Base-by-base conservation (phyloP, 2,888 invertebrate species). In the Auanema freiburgensis region DNA sequence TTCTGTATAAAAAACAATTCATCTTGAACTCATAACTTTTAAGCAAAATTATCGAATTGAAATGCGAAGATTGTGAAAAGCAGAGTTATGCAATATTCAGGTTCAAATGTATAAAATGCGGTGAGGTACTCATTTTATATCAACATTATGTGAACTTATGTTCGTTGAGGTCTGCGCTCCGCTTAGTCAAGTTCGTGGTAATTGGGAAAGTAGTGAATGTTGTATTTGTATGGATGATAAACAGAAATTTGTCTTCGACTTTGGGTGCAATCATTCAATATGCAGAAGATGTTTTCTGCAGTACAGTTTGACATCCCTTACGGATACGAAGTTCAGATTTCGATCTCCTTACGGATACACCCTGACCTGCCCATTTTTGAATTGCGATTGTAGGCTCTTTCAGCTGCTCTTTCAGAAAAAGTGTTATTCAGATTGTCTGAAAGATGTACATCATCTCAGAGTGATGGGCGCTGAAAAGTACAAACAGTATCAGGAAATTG, bases 401-500 rank as follows among this genome's bases (percentile, higher is more conserved):
- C n/a, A n/a, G n/a, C n/a, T n/a, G n/a, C n/a, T n/a, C n/a, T n/a
- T n/a, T n/a, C n/a, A n/a, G n/a, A n/a, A n/a, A n/a, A n/a, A n/a
- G n/a, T n/a, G n/a, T n/a, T n/a, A n/a, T n/a, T n/a, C 52, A 72
- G 74, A 59, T 60, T 61, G 62, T 14, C 67, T 79, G 12, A 52
- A 68, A 43, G 80, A 80, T 58, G 66, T 68, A 5, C 80, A 80
- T 60, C 78, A 78, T 55, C 77, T 78, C 56, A 67, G n/a, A n/a
- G n/a, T n/a, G n/a, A n/a, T n/a, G n/a, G n/a, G n/a, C n/a, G n/a
- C n/a, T n/a, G n/a, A n/a, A n/a, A n/a, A n/a, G n/a, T n/a, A n/a
- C n/a, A n/a, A n/a, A n/a, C n/a, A n/a, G n/a, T n/a, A n/a, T n/a
- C n/a, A n/a, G n/a, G n/a, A n/a, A n/a, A n/a, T n/a, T n/a, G n/a